Conservation (phyloP, 2,888 invertebrate species). For the Hedya salicella region DNA sequence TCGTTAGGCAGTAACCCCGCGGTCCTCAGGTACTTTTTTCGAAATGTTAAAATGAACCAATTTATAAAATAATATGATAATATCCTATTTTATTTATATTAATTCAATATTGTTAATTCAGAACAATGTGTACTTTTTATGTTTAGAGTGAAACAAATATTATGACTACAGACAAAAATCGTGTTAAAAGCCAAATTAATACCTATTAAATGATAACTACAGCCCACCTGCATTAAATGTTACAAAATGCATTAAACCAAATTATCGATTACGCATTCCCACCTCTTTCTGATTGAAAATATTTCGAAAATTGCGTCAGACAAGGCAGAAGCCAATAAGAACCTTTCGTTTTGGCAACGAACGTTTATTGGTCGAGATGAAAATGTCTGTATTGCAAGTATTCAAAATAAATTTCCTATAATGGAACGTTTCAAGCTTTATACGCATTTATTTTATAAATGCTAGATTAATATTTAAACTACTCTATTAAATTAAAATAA, state of each 20-base stretch:
- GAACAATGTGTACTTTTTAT: too few relatives aligned
- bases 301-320: constrained; percentile 66
- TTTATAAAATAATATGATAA: too few relatives aligned
- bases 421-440: constrained; percentile 2
- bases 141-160: too few relatives aligned
- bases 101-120: too few relatives aligned
- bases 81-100: too few relatives aligned
- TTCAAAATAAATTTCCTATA: not conserved
- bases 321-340: constrained; percentile 44
- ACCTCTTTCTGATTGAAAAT: constrained; percentile 49
- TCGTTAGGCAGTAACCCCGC: too few relatives aligned
- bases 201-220: not conserved
- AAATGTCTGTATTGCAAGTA: constrained; percentile 13
- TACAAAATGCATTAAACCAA: constrained; percentile 20
- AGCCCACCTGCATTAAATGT: constrained; percentile 23
- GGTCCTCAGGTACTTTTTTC: too few relatives aligned
- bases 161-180: too few relatives aligned
- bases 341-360: constrained; percentile 15
- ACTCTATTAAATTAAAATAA: not conserved
- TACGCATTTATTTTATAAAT: not conserved
- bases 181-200: too few relatives aligned
- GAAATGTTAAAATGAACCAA: too few relatives aligned
- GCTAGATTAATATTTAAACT: not conserved
- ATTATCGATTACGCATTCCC: constrained; percentile 26
- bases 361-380: constrained; percentile 39